Base-by-base conservation (phyloP, 2,888 invertebrate species). In the Panopea generosa region DNA sequence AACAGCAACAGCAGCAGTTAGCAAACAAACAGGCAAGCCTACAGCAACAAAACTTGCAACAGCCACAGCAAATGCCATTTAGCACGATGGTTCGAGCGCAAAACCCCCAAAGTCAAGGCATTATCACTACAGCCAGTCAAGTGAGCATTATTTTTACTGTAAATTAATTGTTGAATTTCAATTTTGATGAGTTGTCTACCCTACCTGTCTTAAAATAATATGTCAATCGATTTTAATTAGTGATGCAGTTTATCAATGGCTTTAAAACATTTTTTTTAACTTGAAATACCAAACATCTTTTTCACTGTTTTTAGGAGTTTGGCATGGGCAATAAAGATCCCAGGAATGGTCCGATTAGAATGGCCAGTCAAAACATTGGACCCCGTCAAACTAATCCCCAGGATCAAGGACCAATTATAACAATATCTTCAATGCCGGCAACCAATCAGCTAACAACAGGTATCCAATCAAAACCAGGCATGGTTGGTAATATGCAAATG, bases 1-100 rank as follows among this genome's bases (percentile, higher is more conserved):
- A n/a, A 26, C 75, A 70, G n/a, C 57, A 55, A 57, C 22, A 40
- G 20, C 62, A n/a, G 53, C 77, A 74, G 52, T 67, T 66, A 27
- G 76, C 63, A 22, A 69, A 71, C 29, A 73, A 71, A 47, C 61
- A 61, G 63, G 70, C 74, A 14, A 73, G 50, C 33, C 73, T 61
- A 11, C 81, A 73, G 52, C 69, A 69, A 45, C 77, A 76, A 29
- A 76, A 53, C 26, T 82, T 73, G 33, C 69, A 73, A 20, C 71
- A 60, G 24, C 74, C 73, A 9, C 82, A 74, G 50, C 77, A 55
- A 49, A 18, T 55, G 56, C 47, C 47, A 16, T 75, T 67, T 65
- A 74, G 66, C 29, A 55, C 59, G 16, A 75, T 76, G 72, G 66
- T 56, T 6, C 50, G 75, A 29, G 52, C 60, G 9, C 61, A 55